Evolutionary conservation across 2,113 vertebrate genomes (phyloP), one percentile per base, ranked within the genome.

Genomic region (Abramis brama): DNA sequence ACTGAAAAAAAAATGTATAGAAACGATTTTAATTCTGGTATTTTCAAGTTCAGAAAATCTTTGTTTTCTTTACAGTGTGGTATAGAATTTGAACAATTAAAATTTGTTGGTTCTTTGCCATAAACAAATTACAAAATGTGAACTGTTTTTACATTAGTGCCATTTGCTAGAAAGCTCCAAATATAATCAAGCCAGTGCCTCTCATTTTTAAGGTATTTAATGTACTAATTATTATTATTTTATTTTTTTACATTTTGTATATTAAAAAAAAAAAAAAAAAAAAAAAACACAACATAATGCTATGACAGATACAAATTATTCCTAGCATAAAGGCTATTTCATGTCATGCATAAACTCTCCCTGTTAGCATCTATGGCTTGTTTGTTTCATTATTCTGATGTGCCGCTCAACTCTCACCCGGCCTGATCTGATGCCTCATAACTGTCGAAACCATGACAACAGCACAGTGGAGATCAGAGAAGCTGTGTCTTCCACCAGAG

Each of bases 381-480:
- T 47, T 81, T 66, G 15, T 64, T 19, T 25, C n/a, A 27, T 81
- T 64, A 27, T 50, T 23, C 76, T 30, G 59, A 66, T 12, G 13
- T 10, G 11, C 79, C 47, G 52, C 33, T 80, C 36, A 45, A 43
- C 78, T 62, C 45, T 83, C n/a, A 30, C 27, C 19, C 25, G 4
- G 64, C n/a, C 80, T 59, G 79, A 85, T 78, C 76, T 87, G 91
- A 87, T 86, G 86, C 88, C 89, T 60, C 86, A 86, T 92, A 93
- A 92, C 91, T 91, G 91, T 92, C 85, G 93, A 90, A 93, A 93
- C 92, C 92, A 92, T 94, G 90, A 93, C 92, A 94, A 94, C 92
- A 89, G 91, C 91, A 90, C 88, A 85, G 87, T 68, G 81, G 89
- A 89, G 91, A 87, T 91, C 86, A 90, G 84, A 86, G 87, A 86